Base-by-base conservation (phyloP, 2,888 invertebrate species). In the Hecatera dysodea region DNA sequence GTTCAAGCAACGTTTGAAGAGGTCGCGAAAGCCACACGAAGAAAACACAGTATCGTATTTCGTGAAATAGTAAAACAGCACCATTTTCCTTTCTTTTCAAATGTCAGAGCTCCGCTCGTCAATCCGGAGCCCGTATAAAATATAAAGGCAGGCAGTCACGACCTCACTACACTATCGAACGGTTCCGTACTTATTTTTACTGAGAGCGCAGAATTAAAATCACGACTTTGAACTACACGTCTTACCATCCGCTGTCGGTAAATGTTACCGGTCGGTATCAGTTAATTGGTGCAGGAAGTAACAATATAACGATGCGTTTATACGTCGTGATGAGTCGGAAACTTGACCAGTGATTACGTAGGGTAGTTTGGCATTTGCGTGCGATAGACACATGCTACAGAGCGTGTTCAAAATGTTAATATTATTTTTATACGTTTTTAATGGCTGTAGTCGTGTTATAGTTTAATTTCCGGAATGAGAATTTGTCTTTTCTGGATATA, bases 181-280 rank as follows among this genome's bases (percentile, higher is more conserved):
- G 78, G 80, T 81, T 81, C 80, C 72, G 36, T 56, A 55, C 66
- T 71, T 82, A 87, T 88, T 90, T 88, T 87, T 86, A 83, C 80
- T 75, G 65, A 74, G 70, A 71, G 70, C 36, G 62, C 76, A 66
- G 84, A 84, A 88, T 90, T 82, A 81, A 82, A 86, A 86, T 88
- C 88, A 88, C 88, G 88, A 87, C 82, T 71, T 62, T 19, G 68
- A 53, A 68, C 59, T 61, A 66, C 75, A 81, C 77, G 82, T 77
- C 7, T 56, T 56, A 80, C 74, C 74, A 74, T 57, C 29, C 65
- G 46, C n/a, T 55, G 19, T 53, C 27, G 48, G 22, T 76, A 67
- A 67, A 70, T 53, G 72, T 59, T 62, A 61, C 46, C 19, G 0
- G 44, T 60, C 12, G 24, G 61, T 60, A 22, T 46, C 6, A 29